A percentile compares a stretch with the other conserved stretches of the same genome.
Conservation (phyloP, 2,113 vertebrate species). For the Apistogramma diplotaenia region DNA sequence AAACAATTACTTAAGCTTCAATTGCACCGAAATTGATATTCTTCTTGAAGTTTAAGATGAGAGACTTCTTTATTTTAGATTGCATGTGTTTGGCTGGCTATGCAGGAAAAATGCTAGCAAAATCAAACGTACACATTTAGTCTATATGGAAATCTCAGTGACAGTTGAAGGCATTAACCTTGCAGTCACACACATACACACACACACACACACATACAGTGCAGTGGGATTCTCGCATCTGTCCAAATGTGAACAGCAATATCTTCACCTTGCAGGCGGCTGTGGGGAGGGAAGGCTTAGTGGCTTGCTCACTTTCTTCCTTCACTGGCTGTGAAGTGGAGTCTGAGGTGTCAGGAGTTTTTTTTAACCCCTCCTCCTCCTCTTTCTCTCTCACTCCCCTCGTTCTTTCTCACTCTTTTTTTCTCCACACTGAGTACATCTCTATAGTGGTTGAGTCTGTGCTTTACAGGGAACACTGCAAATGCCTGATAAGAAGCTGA, state of each 20-base stretch:
- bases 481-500: conserved; percentile 75
- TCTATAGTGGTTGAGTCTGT: conserved; percentile 68
- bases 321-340: conserved; percentile 77
- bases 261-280: conserved; percentile 79
- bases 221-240: conserved; percentile 69
- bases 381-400: conserved; percentile 14
- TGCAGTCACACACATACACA: background rate
- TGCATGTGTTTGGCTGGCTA: background rate
- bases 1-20: conserved; percentile 16
- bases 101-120: background rate
- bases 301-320: conserved; percentile 71
- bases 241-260: conserved; percentile 76
- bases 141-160: conserved; percentile 22
- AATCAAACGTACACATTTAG: conserved; percentile 20
- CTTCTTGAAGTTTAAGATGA: background rate
- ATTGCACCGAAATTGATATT: background rate
- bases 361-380: conserved; percentile 18
- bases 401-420: conserved; percentile 17
- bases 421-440: conserved; percentile 51
- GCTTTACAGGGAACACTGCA: conserved; percentile 72
- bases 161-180: conserved; percentile 33
- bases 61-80: background rate
- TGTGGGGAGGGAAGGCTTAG: conserved; percentile 70
- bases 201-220: conserved; percentile 17
- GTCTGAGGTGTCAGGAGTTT: conserved; percentile 79